Base-by-base conservation (phyloP, 2,797 vertebrate species). In the Masticophis lateralis region DNA sequence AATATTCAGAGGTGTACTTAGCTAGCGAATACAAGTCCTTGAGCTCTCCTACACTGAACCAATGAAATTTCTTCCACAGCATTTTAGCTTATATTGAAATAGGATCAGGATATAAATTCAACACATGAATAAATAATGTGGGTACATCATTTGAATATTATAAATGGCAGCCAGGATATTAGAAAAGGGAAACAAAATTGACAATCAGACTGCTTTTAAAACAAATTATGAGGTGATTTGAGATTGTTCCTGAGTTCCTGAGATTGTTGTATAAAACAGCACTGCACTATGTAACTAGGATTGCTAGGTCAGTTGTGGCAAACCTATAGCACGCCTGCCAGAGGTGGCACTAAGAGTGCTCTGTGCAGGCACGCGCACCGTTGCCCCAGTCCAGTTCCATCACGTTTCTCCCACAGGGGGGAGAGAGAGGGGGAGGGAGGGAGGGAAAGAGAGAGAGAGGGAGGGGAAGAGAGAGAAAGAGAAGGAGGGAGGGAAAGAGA, bases 381-480 rank as follows among this genome's bases (percentile, higher is more conserved):
- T 59, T 2, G 18, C 57, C 57, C 16, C 57, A 59, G 57, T 18
- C 16, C 57, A 59, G 5, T 1, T 59, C 57, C 57, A 59, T 59
- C 14, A 2, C 0, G 18, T 59, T 59, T 59, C 57, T 59, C 5
- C 57, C 5, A 6, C 18, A 16, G 57, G 18, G 16, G 16, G 16
- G 13, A 14, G 13, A 56, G 55, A 56, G 55, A 14, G 55, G 1
- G 55, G 55, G 55, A 57, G 18, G 57, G 18, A 59, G 57, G 57
- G 57, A 59, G 0, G 5, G 18, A 59, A 1, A 57, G 57, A 6
- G 57, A 5, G 18, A 6, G 57, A 1, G 57, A 6, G 5, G 5
- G 18, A 2, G 18, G 1, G 5, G 2, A 1, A 2, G 18, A 6
- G 14, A 20, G 5, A 18, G 16, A 3, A 1, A 6, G 56, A 18